These are phyloP conservation scores for Acronicta aceris DNA, from an alignment of 2,888 invertebrate genomes.

Conservation along the genomic window DNA sequence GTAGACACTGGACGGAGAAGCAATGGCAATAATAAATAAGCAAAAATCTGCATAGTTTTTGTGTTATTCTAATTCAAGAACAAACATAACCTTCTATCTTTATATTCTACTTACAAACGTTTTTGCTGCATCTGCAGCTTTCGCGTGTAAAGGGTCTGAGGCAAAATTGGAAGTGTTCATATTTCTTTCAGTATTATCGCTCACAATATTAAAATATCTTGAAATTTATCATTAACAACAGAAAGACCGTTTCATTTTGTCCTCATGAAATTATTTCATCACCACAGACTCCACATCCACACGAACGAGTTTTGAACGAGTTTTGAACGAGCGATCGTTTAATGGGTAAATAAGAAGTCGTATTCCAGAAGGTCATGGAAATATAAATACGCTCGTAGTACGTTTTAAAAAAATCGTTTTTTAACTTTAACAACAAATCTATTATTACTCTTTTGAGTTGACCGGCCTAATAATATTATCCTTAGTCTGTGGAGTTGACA, in stretches of 20 bases:
- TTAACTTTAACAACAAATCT: too few species aligned
- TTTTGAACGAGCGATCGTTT: too few species aligned
- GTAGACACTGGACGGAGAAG: too few species aligned
- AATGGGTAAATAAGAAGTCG: too few species aligned
- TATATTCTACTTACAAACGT: constrained; percentile 71
- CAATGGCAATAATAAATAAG: not conserved
- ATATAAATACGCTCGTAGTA: too few species aligned
- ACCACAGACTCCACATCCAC: too few species aligned
- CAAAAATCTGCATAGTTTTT: constrained; percentile 8
- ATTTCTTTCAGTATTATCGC: constrained; percentile 15
- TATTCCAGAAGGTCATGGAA: too few species aligned
- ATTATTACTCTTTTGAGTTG: too few species aligned
- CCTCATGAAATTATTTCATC: not conserved
- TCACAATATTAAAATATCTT: constrained; percentile 1
- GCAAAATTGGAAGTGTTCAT: constrained; percentile 71
- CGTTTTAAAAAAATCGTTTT: too few species aligned
- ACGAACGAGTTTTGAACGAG: too few species aligned
- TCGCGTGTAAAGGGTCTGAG: constrained; percentile 47
- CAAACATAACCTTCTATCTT: constrained; percentile 73
- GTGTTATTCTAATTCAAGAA: constrained; percentile 37
- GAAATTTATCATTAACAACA: not conserved
- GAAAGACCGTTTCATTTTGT: constrained; percentile 44
- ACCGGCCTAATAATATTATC: too few species aligned
- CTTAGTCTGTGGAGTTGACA: too few species aligned
- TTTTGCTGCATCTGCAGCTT: constrained; percentile 65